Evolutionary conservation across 2,797 vertebrate genomes (phyloP), one percentile per base, ranked within the genome.

Genomic region (Vireo griseus): DNA sequence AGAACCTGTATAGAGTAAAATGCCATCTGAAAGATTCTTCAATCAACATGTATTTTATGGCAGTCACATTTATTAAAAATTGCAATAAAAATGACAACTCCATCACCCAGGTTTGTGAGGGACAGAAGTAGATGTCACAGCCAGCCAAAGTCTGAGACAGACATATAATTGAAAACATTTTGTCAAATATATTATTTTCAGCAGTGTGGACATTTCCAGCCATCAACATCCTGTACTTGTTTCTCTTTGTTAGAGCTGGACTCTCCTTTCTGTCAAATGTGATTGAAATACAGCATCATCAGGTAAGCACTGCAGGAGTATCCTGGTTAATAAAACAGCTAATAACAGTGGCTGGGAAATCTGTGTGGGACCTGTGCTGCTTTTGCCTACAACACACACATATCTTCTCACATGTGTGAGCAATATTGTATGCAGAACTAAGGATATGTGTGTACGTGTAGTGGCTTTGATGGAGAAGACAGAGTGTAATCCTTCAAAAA

Each of bases 31-130:
- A 83, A 62, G 20, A 54, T 33, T 75, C 54, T 86, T 82, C 9
- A 1, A 42, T 76, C 83, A 78, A 88, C 19, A 13, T 12, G 13
- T 35, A 33, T 78, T 86, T 63, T 45, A 42, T 63, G 58, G 35
- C 52, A 57, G 57, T 51, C 57, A 16, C 35, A 67, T 92, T 84
- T 96, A 86, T 90, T 91, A 90, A 55, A 61, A 84, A 69, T 13
- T 17, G 35, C 69, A 66, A 35, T 45, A 51, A 88, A 96, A 95
- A 72, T 52, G 63, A 86, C 90, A 88, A 71, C 39, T 85, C 80
- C 58, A 45, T 88, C 76, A 39, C 18, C 58, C 51, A 66, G 33
- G 16, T 62, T 88, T 69, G 29, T 52, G 74, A 78, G 95, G 82
- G 92, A 67, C 73, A 79, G 74, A 63, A 92, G 44, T 1, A n/a